These are phyloP conservation scores for Oeneis ivallda DNA, from an alignment of 2,888 invertebrate species.

Conservation along the genomic window DNA sequence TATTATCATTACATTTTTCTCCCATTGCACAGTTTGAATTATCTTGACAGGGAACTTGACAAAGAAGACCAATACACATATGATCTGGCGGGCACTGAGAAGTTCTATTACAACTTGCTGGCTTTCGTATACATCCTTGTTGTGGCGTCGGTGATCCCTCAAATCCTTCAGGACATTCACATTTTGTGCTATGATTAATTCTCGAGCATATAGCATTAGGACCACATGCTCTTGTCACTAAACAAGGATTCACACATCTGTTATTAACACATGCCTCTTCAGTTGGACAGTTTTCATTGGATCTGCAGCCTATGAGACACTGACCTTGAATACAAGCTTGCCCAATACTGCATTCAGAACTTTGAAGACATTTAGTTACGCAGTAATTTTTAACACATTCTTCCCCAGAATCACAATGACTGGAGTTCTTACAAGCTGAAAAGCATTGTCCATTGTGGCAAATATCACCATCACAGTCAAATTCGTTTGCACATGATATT, in stretches of 20 bases:
- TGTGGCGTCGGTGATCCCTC: constrained; percentile 93
- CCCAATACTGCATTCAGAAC: constrained; percentile 89
- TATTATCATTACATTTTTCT: constrained; percentile 89
- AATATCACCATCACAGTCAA: constrained; percentile 89
- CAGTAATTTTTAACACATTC: constrained; percentile 90
- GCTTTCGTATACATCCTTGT: constrained; percentile 93
- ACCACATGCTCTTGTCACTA: constrained; percentile 88
- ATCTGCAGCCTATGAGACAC: constrained; percentile 92
- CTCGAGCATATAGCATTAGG: constrained; percentile 91
- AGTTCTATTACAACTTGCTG: constrained; percentile 85
- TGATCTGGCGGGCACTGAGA: constrained; percentile 89
- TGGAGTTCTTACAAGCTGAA: constrained; percentile 87
- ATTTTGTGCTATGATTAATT: constrained; percentile 87
- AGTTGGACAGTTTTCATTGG: constrained; percentile 89
- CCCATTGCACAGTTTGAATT: constrained; percentile 90
- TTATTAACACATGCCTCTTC: constrained; percentile 91
- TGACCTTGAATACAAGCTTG: constrained; percentile 91
- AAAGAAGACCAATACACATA: constrained; percentile 89
- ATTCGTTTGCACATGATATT: constrained; percentile 84
- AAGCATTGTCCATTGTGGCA: constrained; percentile 93
- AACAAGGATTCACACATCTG: constrained; percentile 92
- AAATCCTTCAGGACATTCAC: constrained; percentile 92
- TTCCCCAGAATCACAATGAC: constrained; percentile 91
- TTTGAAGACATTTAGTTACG: constrained; percentile 88
- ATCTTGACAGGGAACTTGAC: constrained; percentile 89